Evolutionary conservation across 2,113 vertebrate species (phyloP), one percentile per base, ranked within the genome.

Genomic region (Propithecus coquereli): DNA sequence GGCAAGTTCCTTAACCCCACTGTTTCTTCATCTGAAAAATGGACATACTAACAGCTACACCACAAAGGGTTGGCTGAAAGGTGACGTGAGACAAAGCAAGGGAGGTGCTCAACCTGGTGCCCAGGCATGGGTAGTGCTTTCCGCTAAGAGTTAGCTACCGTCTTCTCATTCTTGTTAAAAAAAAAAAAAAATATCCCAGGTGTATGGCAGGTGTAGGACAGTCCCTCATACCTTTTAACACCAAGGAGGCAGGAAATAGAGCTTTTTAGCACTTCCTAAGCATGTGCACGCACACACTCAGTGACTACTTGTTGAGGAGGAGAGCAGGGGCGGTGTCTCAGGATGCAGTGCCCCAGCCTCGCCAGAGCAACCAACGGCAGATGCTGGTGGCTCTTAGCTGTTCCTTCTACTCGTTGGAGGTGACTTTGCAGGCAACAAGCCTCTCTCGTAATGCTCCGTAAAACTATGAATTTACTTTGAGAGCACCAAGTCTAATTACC

Each of bases 401-500:
- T 23, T 61, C 52, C 8, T 23, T 14, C 59, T 23, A 22, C 77
- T 88, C 45, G 63, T 79, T 50, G 47, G 73, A 13, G n/a, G 14
- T 10, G 50, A 54, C 52, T 61, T 3, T 34, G 59, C 23, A 76
- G 89, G 77, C 95, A 83, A 85, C 96, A 43, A 96, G 97, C 52
- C 90, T 45, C 20, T 47, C 81, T 5, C 25, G 8, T 8, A 68
- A 91, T 52, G 30, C 90, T 90, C 94, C 2, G 1, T 32, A 84
- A 92, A 97, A 97, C 96, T 91, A 16, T 23, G 82, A 93, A 13
- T 86, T 85, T 66, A 95, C 97, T 97, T 84, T 0, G 70, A 97
- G 90, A 61, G 94, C 98, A 90, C 94, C 97, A 59, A 94, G 95
- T 63, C 94, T 87, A 97, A 98, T 96, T 88, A 94, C 97, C 87